Evolutionary conservation across 2,888 invertebrate genomes (phyloP).

Genomic region (Nasonovia ribisnigri): DNA sequence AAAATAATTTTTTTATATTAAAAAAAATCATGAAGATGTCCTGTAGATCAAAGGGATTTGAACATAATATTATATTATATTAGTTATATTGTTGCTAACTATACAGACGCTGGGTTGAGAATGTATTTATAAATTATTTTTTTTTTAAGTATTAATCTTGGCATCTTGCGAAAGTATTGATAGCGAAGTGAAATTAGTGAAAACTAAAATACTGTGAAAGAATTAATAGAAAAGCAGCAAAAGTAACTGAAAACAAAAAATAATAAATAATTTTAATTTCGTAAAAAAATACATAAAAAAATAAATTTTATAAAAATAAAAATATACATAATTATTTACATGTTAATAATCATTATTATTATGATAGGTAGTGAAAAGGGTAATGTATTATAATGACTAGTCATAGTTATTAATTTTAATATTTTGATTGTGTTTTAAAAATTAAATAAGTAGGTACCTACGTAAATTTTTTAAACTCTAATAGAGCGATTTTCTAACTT

Average conservation of each 20-base stretch:
- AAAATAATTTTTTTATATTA: constrained; percentile 18
- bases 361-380: too few relatives aligned
- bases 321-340: too few relatives aligned
- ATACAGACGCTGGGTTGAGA: background rate
- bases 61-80: background rate
- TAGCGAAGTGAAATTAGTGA: background rate
- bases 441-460: too few relatives aligned
- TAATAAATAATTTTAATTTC: too few relatives aligned
- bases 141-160: background rate
- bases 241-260: too few relatives aligned
- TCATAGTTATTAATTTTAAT: too few relatives aligned
- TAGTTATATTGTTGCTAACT: background rate
- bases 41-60: background rate
- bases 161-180: background rate
- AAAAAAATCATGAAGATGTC: constrained; percentile 35
- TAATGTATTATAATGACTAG: too few relatives aligned
- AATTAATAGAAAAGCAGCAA: background rate
- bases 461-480: background rate
- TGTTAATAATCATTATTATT: too few relatives aligned
- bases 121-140: background rate
- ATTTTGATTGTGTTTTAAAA: too few relatives aligned
- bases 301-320: too few relatives aligned
- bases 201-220: background rate
- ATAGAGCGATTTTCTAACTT: background rate
- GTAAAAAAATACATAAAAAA: too few relatives aligned